Base-by-base conservation (phyloP, 2,888 invertebrate genomes). In the Melieria crassipennis region DNA sequence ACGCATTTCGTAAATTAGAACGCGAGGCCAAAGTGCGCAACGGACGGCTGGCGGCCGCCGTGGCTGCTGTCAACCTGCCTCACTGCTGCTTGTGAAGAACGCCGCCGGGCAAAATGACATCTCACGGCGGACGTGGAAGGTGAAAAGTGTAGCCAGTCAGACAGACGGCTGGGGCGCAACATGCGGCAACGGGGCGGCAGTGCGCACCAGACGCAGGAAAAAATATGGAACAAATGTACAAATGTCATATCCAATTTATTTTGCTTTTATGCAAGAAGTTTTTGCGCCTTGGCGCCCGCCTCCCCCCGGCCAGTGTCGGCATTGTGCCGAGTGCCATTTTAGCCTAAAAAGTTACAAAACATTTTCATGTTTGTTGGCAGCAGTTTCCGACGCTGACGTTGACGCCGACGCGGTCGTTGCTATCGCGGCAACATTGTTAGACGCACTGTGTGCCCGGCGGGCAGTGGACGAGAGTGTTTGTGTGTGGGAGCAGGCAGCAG, bases 241-340 rank as follows among this genome's bases (percentile, higher is more conserved):
- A 74, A 71, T 70, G 74, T 72, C 74, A 71, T 67, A 72, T 70
- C 64, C 69, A 72, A 74, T 74, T 74, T 72, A 72, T 70, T 64
- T 71, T 61, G 48, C 42, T 47, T 42, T 11, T 46, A n/a, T 46
- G 30, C 30, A 30, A 30, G 10, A 46, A 45, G 50, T 11, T 16
- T 48, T 10, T 30, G 13, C 43, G 11, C n/a, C 4, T 4, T 7
- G 42, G 5, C 9, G n/a, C 30, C n/a, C 16, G 63, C 11, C 7
- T 43, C 4, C 43, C 60, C 42, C 1, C 45, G n/a, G 6, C 6
- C 60, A n/a, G 4, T 6, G 5, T 4, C 42, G 42, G 3, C 9
- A 45, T 47, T 13, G 30, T 43, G 63, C 11, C 6, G 30, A 30
- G 13, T 45, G 42, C 16, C 6, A 47, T 48, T 45, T n/a, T 7